phyloP scores from a whole-genome alignment of 2,113 vertebrate genomes.

The Buteo buteo region DNA sequence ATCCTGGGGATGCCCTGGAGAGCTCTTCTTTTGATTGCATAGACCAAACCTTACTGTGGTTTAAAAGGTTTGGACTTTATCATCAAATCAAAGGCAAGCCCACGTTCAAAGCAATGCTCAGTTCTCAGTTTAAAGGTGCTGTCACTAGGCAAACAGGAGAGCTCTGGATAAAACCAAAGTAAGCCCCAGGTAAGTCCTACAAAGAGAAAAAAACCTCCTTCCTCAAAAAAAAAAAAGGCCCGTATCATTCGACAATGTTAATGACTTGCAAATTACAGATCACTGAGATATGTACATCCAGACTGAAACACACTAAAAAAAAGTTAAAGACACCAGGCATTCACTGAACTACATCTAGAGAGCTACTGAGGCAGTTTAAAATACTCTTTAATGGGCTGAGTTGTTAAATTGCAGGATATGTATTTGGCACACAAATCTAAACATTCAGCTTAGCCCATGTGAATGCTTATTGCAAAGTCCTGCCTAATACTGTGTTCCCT shows the following conservation, averaged over 20 bases:
- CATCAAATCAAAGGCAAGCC: neutral
- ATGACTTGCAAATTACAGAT: neutral
- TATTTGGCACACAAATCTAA: neutral
- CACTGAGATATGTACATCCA: neutral
- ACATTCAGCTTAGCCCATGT: neutral
- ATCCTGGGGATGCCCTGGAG: neutral
- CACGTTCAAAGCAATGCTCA: neutral
- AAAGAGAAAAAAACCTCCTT: neutral
- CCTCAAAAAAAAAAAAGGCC: neutral
- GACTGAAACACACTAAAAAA: neutral
- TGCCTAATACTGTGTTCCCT: neutral
- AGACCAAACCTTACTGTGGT: neutral
- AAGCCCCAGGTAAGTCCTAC: neutral
- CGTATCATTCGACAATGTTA: neutral
- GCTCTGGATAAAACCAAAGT: neutral
- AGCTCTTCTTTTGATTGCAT: neutral
- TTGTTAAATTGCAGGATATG: neutral
- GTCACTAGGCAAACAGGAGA: neutral
- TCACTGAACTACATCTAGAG: neutral
- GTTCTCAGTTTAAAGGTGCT: neutral
- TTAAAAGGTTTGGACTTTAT: neutral
- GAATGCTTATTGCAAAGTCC: neutral
- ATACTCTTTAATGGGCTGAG: neutral
- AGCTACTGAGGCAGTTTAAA: neutral
- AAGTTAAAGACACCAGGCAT: neutral